These are phyloP conservation scores for Polypedilum pembai DNA, from an alignment of 1,140 invertebrate species.

Conservation along the genomic window DNA sequence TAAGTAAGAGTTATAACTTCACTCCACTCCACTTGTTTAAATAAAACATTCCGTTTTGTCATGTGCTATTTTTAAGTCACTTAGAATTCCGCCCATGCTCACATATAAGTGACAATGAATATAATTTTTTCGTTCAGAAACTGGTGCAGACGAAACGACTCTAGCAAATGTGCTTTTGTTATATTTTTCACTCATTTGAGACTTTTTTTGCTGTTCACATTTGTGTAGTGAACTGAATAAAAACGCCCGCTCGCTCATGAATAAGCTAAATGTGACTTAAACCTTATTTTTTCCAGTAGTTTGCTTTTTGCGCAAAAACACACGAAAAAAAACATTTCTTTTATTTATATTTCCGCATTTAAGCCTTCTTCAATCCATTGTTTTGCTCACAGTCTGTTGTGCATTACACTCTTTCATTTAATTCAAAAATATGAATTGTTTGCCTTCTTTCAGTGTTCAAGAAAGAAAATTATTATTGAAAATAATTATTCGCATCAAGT, in stretches of 20 bases:
- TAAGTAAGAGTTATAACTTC: neutral
- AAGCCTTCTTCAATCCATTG: neutral
- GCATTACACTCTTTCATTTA: neutral
- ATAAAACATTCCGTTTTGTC: neutral
- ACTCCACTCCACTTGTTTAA: neutral
- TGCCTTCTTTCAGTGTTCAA: too few species aligned
- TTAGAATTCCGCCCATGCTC: slow-evolving; percentile 9
- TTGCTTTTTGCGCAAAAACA: neutral
- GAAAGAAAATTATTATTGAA: too few species aligned
- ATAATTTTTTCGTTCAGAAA: neutral
- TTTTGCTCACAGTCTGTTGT: neutral
- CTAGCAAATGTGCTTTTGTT: slow-evolving; percentile 3
- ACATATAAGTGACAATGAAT: neutral
- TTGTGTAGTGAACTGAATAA: neutral
- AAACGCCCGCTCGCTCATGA: neutral
- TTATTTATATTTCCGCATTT: slow-evolving; percentile 19
- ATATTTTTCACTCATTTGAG: neutral
- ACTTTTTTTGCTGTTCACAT: neutral
- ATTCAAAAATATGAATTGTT: too few species aligned
- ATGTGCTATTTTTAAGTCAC: slow-evolving; percentile 18
- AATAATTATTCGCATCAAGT: too few species aligned
- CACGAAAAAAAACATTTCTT: neutral
- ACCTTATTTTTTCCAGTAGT: too few species aligned
- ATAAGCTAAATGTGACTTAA: neutral
- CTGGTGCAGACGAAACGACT: slow-evolving; percentile 9